phyloP scores from a whole-genome alignment of 2,888 invertebrate genomes.

The Trichopria drosophilae region DNA sequence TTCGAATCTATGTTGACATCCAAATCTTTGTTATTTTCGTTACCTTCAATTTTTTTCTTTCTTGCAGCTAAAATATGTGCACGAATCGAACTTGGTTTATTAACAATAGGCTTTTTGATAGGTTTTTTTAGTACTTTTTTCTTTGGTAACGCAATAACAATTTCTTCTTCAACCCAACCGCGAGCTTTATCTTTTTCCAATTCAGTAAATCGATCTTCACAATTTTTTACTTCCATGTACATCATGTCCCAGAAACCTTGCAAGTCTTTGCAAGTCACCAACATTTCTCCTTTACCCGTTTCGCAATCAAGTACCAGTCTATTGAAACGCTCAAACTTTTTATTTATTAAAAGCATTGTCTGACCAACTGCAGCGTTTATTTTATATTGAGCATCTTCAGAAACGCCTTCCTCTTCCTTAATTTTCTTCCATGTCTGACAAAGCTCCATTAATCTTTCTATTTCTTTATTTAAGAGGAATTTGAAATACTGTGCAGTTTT shows the following conservation, averaged over 20 bases:
- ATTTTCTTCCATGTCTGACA: slow-evolving; percentile 64
- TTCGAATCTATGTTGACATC: slow-evolving; percentile 1
- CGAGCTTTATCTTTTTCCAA: slow-evolving; percentile 38
- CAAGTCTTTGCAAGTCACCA: slow-evolving; percentile 71
- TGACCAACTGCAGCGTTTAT: slow-evolving; percentile 77
- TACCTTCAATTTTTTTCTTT: slow-evolving; percentile 33
- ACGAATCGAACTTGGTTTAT: slow-evolving; percentile 39
- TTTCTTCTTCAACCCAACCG: slow-evolving; percentile 61
- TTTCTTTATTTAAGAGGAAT: slow-evolving; percentile 61
- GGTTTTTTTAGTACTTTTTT: slow-evolving; percentile 24
- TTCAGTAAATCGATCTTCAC: slow-evolving; percentile 45
- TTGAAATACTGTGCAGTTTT: slow-evolving; percentile 57
- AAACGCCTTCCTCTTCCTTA: slow-evolving; percentile 50
- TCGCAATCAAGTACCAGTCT: slow-evolving; percentile 57
- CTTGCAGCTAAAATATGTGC: slow-evolving; percentile 43
- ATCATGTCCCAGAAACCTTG: slow-evolving; percentile 90
- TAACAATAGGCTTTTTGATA: slow-evolving; percentile 19
- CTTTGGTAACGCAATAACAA: slow-evolving; percentile 31
- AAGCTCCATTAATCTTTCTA: slow-evolving; percentile 60
- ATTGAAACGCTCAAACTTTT: slow-evolving; percentile 79
- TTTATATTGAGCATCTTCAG: slow-evolving; percentile 63
- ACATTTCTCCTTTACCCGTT: slow-evolving; percentile 58
- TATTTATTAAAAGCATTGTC: slow-evolving; percentile 72
- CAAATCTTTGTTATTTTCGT: neutral
- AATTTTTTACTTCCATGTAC: slow-evolving; percentile 66